Conservation (phyloP, 2,113 vertebrate genomes). For the rat (Rattus norvegicus) region GRCr8 NC_086028.1:43439001-43439500, state of each 20-base stretch:
- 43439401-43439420: background rate
- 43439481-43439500: fast-evolving
- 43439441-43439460: background rate
- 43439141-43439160: background rate
- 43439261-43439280: background rate
- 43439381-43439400: fast-evolving
- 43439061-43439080: background rate
- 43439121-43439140: no score
- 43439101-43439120: no score
- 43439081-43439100: background rate
- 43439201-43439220: background rate
- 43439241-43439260: background rate
- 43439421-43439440: background rate
- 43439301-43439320: background rate
- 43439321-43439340: no score
- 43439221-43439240: no score
- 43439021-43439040: background rate
- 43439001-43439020: background rate
- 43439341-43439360: background rate
- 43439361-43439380: background rate
- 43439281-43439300: fast-evolving
- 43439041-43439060: background rate
- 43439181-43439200: background rate
- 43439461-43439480: background rate
- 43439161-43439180: background rate